Percentiles rank a stretch among this genome's conserved stretches.
Evolutionary conservation across 2,888 invertebrate genomes (phyloP).

Genomic region (Rhorus exstirpatorius): DNA sequence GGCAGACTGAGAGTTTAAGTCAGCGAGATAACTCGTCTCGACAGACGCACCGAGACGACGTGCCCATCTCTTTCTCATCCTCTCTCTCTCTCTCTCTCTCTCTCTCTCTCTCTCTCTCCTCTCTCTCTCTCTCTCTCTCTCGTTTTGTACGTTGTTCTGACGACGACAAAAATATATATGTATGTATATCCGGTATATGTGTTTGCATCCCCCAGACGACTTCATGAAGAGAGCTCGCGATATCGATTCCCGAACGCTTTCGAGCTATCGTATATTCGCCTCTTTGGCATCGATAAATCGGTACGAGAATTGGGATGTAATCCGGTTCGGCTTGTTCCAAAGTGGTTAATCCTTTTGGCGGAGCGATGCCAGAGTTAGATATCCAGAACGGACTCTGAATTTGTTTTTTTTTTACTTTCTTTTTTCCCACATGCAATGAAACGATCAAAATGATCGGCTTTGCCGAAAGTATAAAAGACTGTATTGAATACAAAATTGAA

Average conservation of each 20-base stretch:
- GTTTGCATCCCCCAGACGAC: constrained; percentile 22
- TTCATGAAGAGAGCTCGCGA: constrained; percentile 36
- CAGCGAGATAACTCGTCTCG: constrained; percentile 52
- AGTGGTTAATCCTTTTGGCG: constrained; percentile 23
- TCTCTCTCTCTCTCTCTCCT: constrained; percentile 6
- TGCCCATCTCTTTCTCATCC: constrained; percentile 48
- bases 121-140: constrained; percentile 22
- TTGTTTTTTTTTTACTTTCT: constrained; percentile 1
- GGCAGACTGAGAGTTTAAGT: constrained; percentile 45
- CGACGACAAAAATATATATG: not conserved
- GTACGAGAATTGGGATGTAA: constrained; percentile 41
- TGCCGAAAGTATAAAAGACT: constrained; percentile 1
- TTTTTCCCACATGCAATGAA: not conserved
- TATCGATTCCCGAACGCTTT: constrained; percentile 41
- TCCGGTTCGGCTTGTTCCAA: constrained; percentile 44
- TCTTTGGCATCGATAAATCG: constrained; percentile 49
- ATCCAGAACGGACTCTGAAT: constrained; percentile 22
- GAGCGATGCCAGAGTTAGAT: constrained; percentile 33
- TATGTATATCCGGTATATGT: constrained; percentile 2
- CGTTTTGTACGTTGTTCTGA: constrained; percentile 28
- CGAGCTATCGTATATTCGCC: constrained; percentile 36
- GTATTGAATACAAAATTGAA: too few species aligned
- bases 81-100: constrained; percentile 12
- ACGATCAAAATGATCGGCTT: constrained; percentile 27
- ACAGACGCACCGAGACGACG: constrained; percentile 42